Percentiles rank a stretch among this genome's conserved stretches.
phyloP scores from a whole-genome alignment of 1,140 invertebrate species.

The Drosophila mojavensis region DNA sequence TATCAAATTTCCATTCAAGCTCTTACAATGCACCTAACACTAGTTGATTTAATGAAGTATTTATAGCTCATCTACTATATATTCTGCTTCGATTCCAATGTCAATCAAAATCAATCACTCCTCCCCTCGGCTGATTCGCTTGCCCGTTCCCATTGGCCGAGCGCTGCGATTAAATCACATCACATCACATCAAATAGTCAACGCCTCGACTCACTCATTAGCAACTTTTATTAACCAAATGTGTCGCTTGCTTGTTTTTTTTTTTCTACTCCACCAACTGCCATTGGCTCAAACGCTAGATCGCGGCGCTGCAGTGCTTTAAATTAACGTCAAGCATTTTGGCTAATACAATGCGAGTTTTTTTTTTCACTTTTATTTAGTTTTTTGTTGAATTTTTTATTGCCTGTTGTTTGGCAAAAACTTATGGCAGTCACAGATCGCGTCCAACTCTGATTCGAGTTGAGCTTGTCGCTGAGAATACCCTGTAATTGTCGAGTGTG shows the following conservation, averaged over 20 bases:
- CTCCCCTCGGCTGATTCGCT: constrained; percentile 7
- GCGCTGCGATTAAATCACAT: constrained; percentile 24
- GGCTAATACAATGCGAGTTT: constrained; percentile 37
- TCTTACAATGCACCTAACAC: too few relatives aligned
- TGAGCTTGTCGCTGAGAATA: not conserved
- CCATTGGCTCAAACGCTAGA: constrained; percentile 52
- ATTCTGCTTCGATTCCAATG: too few relatives aligned
- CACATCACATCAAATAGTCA: constrained; percentile 51
- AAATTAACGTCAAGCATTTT: constrained; percentile 51
- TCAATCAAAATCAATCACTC: constrained; percentile 8
- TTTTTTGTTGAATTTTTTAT: constrained; percentile 22
- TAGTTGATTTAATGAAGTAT: too few relatives aligned
- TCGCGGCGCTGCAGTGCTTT: constrained; percentile 35
- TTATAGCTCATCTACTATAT: too few relatives aligned
- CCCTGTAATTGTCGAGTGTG: too few relatives aligned
- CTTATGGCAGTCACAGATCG: constrained; percentile 6
- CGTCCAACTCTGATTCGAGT: constrained; percentile 14
- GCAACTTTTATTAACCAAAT: constrained; percentile 77
- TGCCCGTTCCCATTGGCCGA: constrained; percentile 48
- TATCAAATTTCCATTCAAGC: too few relatives aligned
- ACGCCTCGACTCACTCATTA: constrained; percentile 69
- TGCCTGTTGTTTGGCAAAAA: constrained; percentile 29
- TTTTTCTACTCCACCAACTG: constrained; percentile 37
- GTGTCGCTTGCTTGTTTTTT: constrained; percentile 44
- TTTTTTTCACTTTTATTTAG: constrained; percentile 5